phyloP scores from a whole-genome alignment of 2,797 vertebrate species.

The Sebastes nivosus region DNA sequence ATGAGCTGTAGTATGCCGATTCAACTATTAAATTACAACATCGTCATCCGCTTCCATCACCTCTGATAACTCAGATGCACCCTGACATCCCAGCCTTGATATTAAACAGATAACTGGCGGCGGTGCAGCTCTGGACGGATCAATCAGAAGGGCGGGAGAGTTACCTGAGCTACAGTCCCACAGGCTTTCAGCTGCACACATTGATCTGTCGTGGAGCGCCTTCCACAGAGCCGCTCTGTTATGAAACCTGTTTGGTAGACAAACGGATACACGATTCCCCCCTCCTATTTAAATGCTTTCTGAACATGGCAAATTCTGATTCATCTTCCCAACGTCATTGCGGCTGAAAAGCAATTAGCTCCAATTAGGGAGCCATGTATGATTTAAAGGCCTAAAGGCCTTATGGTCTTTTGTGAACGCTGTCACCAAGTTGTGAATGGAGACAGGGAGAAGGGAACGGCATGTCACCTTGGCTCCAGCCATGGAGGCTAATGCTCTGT shows the following conservation, averaged over 20 bases:
- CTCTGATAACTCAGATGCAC: neutral
- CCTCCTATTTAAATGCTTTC: conserved; percentile 16
- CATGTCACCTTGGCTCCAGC: conserved; percentile 61
- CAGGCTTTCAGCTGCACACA: conserved; percentile 32
- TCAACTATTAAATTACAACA: no score
- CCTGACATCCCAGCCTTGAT: conserved; percentile 7
- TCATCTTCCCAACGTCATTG: conserved; percentile 47
- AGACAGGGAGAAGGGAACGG: conserved; percentile 57
- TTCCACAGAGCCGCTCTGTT: conserved; percentile 30
- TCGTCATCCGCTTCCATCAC: neutral
- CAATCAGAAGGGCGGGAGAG: conserved; percentile 35
- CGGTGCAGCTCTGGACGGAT: conserved; percentile 30
- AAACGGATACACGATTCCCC: conserved; percentile 17
- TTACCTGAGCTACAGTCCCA: conserved; percentile 39
- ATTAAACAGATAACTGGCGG: conserved; percentile 26
- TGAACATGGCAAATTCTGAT: conserved; percentile 36
- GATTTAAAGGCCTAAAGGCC: conserved; percentile 39
- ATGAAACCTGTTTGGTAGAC: conserved; percentile 49
- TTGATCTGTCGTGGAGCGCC: conserved; percentile 23
- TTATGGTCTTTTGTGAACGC: conserved; percentile 50
- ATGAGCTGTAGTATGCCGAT: no score
- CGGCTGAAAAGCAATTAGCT: conserved; percentile 65
- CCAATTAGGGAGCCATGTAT: conserved; percentile 60
- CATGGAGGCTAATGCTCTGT: conserved; percentile 52
- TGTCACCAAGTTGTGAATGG: conserved; percentile 61